Percentiles rank a stretch among this genome's conserved stretches.
Conservation (phyloP, 1,140 invertebrate species). For the Aphelinus certus region DNA sequence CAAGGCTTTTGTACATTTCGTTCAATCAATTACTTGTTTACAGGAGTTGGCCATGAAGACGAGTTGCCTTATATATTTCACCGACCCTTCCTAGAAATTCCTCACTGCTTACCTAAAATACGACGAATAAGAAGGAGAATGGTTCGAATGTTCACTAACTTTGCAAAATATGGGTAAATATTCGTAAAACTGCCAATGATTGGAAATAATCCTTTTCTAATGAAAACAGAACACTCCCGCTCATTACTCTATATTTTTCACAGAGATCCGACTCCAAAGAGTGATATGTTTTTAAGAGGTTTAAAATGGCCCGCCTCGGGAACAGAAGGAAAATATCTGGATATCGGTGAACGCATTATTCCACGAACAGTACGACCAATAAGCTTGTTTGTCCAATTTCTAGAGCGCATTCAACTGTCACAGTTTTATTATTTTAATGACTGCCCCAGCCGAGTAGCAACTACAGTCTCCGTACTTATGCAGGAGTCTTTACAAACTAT, state of each 20-base stretch:
- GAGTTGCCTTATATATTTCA: constrained; percentile 9
- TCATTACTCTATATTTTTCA: background rate
- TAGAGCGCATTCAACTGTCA: too few relatives aligned
- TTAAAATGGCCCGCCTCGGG: constrained; percentile 16
- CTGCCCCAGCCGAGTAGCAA: too few relatives aligned
- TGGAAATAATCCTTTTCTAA: too few relatives aligned
- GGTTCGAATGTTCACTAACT: constrained; percentile 8
- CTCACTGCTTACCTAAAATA: background rate
- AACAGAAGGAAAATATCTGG: constrained; percentile 6
- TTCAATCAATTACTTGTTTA: background rate
- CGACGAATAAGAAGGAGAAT: constrained; percentile 6
- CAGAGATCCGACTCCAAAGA: constrained; percentile 20
- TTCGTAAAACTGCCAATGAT: too few relatives aligned
- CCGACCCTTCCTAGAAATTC: background rate
- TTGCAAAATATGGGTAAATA: constrained; percentile 22
- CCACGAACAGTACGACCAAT: too few relatives aligned
- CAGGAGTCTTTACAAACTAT: too few relatives aligned
- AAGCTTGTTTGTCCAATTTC: too few relatives aligned
- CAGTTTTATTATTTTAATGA: too few relatives aligned
- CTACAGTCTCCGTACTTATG: too few relatives aligned
- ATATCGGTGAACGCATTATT: background rate
- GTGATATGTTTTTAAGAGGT: background rate
- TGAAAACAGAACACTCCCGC: too few relatives aligned
- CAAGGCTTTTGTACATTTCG: too few relatives aligned
- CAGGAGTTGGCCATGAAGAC: constrained; percentile 6